Evolutionary conservation across 2,797 vertebrate genomes (phyloP), one percentile per base, ranked within the genome.

Genomic region (Harpagifer antarcticus): DNA sequence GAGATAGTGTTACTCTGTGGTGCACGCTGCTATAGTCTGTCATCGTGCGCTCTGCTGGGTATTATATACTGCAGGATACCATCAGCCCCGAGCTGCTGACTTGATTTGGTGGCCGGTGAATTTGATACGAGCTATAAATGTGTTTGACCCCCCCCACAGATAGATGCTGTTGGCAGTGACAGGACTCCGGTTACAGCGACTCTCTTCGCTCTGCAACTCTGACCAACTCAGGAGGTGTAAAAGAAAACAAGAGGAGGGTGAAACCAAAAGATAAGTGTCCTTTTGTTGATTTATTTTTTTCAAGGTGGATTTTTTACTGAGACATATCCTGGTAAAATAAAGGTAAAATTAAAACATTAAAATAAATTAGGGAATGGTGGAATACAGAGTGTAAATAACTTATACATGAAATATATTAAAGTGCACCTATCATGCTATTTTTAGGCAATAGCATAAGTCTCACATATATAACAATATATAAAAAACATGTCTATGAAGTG

Each of bases 91-190:
- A 77, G 74, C 70, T 79, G 83, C 86, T 75, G 82, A 83, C 73
- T 85, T 76, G 79, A 85, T 78, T 72, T 75, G 85, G 76, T 44
- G 86, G 72, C 72, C 19, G 15, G 52, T 14, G 79, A 90, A 90
- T 52, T 72, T 59, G 89, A 92, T 88, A 77, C 0, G 77, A 89
- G 87, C 86, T 91, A 90, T 88, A 90, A 88, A 90, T 84, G 85
- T 33, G 67, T 70, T 37, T 76, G 82, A 86, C 67, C 79, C 76
- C 37, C 37, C 20, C 69, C 63, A 55, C 60, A 85, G 80, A 79
- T 72, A 50, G 78, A 85, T 37, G 68, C 55, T 60, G 77, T 31
- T 71, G 62, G 79, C 83, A 44, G 71, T 3, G 66, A 77, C 49
- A 15, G 79, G 70, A 71, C 53, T 90, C 81, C 65, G 53, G 69